Base-by-base conservation (phyloP, 2,888 invertebrate genomes). In the Rosalia funebris region DNA sequence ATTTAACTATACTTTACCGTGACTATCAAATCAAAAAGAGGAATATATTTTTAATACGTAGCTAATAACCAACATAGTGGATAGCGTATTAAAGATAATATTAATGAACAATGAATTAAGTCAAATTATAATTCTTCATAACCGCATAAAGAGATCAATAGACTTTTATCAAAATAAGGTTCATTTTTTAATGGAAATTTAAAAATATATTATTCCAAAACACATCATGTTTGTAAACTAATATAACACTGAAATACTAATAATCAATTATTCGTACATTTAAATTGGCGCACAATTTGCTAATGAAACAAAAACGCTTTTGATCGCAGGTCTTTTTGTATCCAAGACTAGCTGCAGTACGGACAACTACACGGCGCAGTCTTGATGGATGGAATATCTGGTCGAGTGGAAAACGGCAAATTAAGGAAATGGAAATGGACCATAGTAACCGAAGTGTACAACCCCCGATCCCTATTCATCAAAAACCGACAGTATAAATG, bases 351-450 rank as follows among this genome's bases (percentile, higher is more conserved):
- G 41, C 39, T 41, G 50, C 25, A 41, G 20, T 42, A 32, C 9
- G 36, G 50, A 39, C 41, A 53, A 53, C 53, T 42, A 32, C 32
- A 42, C 25, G 25, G 54, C 37, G 15, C 4, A 46, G 34, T 48
- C 50, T 42, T 57, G 57, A 57, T 57, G 48, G 57, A 57, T 50
- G 57, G 47, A 50, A 57, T 47, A 57, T 32, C 19, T 50, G 42
- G 36, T 12, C 32, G 42, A 42, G 42, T 45, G 57, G 54, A 69
- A 71, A 69, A 63, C 64, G 62, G 59, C 65, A 62, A 69, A 71
- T 71, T 67, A 70, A 71, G 66, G 64, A 69, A 71, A 71, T 71
- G 68, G 69, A 69, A 67, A 65, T 62, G 60, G 61, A 31, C 64
- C 52, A 57, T 57, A 42, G 54, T 45, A 55, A 52, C 59, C 48